phyloP scores from a whole-genome alignment of 2,888 invertebrate species.

The Anagyrus pseudococci region DNA sequence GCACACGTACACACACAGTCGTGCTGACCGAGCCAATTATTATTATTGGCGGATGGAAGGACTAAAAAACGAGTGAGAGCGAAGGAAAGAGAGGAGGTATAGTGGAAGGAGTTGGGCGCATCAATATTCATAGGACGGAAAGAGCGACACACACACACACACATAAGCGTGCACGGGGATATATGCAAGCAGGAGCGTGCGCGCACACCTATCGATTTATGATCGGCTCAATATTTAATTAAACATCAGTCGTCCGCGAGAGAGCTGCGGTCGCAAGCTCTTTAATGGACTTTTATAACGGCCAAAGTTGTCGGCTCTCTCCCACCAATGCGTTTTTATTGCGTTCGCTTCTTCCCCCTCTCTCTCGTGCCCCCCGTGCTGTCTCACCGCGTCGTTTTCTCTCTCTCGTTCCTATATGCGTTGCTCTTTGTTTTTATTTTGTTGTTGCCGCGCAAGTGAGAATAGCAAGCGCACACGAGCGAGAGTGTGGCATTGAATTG shows the following conservation, averaged over 20 bases:
- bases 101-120: conserved; percentile 35
- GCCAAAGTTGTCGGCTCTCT: not conserved
- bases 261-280: too few species aligned
- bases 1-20: too few species aligned
- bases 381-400: conserved; percentile 12
- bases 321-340: not conserved
- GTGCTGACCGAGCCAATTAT: conserved; percentile 46
- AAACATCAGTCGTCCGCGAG: conserved; percentile 22
- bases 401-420: too few species aligned
- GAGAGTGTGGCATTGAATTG: conserved; percentile 14
- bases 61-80: not conserved
- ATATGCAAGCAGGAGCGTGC: not conserved
- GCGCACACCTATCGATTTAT: conserved; percentile 28
- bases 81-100: conserved; percentile 17
- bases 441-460: not conserved
- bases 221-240: conserved; percentile 35
- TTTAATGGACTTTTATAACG: conserved; percentile 32
- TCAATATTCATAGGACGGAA: conserved; percentile 47
- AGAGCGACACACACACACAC: conserved; percentile 6
- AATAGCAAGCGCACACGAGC: too few species aligned
- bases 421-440: conserved; percentile 12
- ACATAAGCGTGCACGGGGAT: not conserved
- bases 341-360: not conserved
- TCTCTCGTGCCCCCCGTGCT: not conserved
- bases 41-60: conserved; percentile 41